A percentile compares a stretch with the other conserved stretches of the same genome.
phyloP scores from a whole-genome alignment of 1,140 invertebrate genomes.

The Spodoptera litura region DNA sequence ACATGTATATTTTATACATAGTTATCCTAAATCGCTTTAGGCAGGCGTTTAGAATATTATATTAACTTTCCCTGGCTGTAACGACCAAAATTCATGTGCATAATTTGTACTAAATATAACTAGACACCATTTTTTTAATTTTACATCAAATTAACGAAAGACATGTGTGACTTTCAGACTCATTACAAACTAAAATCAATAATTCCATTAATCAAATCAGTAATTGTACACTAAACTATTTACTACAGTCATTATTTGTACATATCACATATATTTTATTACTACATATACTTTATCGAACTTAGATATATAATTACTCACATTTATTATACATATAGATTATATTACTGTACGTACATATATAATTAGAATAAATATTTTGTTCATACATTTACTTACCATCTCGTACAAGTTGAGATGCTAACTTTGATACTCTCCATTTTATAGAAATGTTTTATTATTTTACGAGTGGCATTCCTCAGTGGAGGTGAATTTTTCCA shows the following conservation, averaged over 20 bases:
- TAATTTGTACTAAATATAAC: slow-evolving; percentile 2
- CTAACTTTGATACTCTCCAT: slow-evolving; percentile 57
- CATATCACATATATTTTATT: slow-evolving; percentile 38
- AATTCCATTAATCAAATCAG: slow-evolving; percentile 8
- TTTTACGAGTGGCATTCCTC: slow-evolving; percentile 80
- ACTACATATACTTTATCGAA: slow-evolving; percentile 9
- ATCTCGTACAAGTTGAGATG: slow-evolving; percentile 52
- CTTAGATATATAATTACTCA: slow-evolving; percentile 31
- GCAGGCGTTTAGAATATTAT: slow-evolving; percentile 38
- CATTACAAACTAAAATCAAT: background rate
- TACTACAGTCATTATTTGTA: slow-evolving; percentile 25
- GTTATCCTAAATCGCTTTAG: slow-evolving; percentile 49
- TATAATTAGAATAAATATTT: slow-evolving; percentile 40
- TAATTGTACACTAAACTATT: background rate
- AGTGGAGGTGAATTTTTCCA: slow-evolving; percentile 89
- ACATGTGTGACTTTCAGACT: slow-evolving; percentile 15
- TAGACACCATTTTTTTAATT: slow-evolving; percentile 25
- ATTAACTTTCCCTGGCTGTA: slow-evolving; percentile 39
- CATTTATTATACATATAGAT: slow-evolving; percentile 28
- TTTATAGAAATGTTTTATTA: slow-evolving; percentile 70
- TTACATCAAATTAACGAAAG: background rate
- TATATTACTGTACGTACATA: slow-evolving; percentile 34
- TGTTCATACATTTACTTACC: slow-evolving; percentile 40
- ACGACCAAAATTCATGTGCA: slow-evolving; percentile 36
- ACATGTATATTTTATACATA: slow-evolving; percentile 47